These are phyloP conservation scores for Manis javanica DNA, from an alignment of 2,797 vertebrate genomes.

Conservation along the genomic window DNA sequence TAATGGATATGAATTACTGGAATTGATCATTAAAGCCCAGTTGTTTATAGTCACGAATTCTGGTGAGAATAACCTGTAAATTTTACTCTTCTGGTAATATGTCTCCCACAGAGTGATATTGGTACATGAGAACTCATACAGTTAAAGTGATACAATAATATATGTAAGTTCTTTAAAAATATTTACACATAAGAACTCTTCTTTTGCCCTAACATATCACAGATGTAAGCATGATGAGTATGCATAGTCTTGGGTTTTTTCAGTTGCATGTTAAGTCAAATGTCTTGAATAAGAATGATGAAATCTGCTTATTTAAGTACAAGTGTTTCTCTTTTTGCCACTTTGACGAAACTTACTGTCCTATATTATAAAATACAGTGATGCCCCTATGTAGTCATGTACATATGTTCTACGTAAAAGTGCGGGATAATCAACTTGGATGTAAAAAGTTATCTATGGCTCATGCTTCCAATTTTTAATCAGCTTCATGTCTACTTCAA, in stretches of 20 bases:
- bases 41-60: background rate
- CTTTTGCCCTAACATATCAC: background rate
- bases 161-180: background rate
- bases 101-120: background rate
- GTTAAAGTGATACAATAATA: too few relatives aligned
- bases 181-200: background rate
- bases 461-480: background rate
- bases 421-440: background rate
- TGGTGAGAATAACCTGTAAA: background rate
- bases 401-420: background rate
- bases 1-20: background rate
- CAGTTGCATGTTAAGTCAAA: background rate
- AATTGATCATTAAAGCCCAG: background rate
- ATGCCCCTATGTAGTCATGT: background rate
- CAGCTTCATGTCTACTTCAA: background rate
- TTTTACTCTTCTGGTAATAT: background rate
- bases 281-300: constrained; percentile 42
- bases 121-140: too few relatives aligned
- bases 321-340: background rate
- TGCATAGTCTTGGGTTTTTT: background rate
- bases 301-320: background rate
- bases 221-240: background rate
- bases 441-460: background rate
- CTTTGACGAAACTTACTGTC: background rate
- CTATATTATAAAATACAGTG: background rate